phyloP scores from a whole-genome alignment of 2,797 vertebrate species.

The Buphagus erythrorhynchus region DNA sequence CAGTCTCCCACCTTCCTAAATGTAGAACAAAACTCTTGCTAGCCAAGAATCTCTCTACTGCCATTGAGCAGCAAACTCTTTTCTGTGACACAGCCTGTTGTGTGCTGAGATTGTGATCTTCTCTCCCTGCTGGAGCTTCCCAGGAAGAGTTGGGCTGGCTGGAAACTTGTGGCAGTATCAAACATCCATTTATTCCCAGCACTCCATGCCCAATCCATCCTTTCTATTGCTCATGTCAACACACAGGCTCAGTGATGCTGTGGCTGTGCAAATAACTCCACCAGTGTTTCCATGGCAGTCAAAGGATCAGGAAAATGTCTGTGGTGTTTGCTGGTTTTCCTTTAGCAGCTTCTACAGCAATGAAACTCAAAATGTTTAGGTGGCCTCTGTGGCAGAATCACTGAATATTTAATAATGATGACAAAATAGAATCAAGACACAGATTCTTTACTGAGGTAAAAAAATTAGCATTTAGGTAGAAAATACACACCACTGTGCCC shows the following conservation, averaged over 20 bases:
- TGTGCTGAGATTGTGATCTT: not conserved
- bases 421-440: not conserved
- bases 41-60: not conserved
- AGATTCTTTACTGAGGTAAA: not conserved
- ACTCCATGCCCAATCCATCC: not conserved
- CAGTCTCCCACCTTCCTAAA: not conserved
- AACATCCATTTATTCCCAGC: not conserved
- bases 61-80: not conserved
- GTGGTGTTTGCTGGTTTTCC: not conserved
- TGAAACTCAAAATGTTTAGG: not conserved
- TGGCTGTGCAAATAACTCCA: not conserved
- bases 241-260: not conserved
- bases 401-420: not conserved
- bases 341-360: not conserved
- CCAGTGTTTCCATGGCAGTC: not conserved
- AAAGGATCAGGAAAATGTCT: not conserved
- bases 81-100: not conserved
- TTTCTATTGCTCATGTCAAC: not conserved
- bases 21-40: not conserved
- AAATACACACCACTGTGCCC: not conserved
- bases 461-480: not conserved
- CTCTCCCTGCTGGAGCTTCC: not conserved
- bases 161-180: not conserved
- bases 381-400: not conserved
- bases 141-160: not conserved